phyloP scores from a whole-genome alignment of 2,113 vertebrate genomes.

The Vulpes ferrilata region DNA sequence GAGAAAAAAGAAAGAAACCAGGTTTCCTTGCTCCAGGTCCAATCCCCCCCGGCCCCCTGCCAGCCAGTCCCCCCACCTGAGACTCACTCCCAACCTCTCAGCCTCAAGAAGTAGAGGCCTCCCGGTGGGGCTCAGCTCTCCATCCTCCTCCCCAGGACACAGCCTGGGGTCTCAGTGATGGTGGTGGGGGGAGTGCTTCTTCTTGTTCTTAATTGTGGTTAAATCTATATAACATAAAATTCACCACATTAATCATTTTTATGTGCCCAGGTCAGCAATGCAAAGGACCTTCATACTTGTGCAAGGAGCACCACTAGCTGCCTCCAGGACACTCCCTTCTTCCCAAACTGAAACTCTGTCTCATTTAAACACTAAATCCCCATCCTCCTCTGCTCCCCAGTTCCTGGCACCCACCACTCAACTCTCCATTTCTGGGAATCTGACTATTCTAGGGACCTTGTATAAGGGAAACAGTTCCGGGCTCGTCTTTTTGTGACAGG shows the following conservation, averaged over 20 bases:
- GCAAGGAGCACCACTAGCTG: not conserved
- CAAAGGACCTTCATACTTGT: too few species aligned
- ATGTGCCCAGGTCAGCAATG: too few species aligned
- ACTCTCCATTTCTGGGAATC: not conserved
- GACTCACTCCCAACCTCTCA: too few species aligned
- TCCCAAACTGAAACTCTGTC: not conserved
- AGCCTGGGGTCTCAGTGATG: not conserved
- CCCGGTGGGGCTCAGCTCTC: not conserved
- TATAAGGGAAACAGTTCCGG: not conserved
- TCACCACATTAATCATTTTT: accelerated
- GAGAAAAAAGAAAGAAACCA: too few species aligned
- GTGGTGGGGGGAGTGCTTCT: not conserved
- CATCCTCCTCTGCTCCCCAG: not conserved
- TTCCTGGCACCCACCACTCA: too few species aligned
- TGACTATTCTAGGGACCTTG: not conserved
- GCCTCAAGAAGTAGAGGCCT: not conserved
- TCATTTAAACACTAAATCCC: not conserved
- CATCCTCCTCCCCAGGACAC: not conserved
- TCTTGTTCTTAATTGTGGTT: not conserved
- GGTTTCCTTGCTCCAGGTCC: not conserved
- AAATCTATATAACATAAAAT: not conserved
- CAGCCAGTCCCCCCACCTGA: not conserved
- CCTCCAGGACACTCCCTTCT: not conserved
- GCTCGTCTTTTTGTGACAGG: not conserved
- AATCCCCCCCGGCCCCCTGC: not conserved